These are phyloP conservation scores for Heliconius ethilla DNA, from an alignment of 2,888 invertebrate species.

Conservation along the genomic window DNA sequence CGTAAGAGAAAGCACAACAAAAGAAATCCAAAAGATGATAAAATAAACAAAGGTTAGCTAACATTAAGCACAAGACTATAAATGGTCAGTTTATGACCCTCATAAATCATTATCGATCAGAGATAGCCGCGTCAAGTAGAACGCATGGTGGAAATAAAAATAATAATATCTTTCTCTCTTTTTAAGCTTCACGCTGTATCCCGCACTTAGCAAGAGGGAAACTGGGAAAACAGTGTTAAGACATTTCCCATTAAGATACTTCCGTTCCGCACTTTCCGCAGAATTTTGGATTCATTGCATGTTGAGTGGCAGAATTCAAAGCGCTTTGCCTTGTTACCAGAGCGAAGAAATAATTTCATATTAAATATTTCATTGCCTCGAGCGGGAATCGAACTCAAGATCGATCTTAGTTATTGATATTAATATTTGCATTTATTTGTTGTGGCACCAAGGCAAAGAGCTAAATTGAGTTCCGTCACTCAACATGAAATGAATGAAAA, in stretches of 20 bases:
- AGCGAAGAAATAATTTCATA: no score
- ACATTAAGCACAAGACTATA: slow-evolving; percentile 62
- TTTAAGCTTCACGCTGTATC: neutral
- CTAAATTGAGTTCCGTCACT: neutral
- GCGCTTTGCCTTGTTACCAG: no score
- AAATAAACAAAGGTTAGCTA: slow-evolving; percentile 57
- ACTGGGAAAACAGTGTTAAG: neutral
- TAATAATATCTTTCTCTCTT: neutral
- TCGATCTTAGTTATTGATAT: no score
- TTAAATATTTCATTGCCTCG: no score
- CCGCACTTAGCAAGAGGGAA: neutral
- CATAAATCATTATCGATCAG: slow-evolving; percentile 73
- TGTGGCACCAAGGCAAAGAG: no score
- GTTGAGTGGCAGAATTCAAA: no score
- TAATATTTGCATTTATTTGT: no score
- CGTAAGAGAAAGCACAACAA: slow-evolving; percentile 39
- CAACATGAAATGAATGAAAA: neutral
- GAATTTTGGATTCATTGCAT: no score
- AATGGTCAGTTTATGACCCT: slow-evolving; percentile 69
- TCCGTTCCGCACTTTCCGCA: no score
- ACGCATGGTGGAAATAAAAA: slow-evolving; percentile 20
- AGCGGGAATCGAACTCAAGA: no score
- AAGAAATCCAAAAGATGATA: slow-evolving; percentile 56
- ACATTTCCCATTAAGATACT: no score
- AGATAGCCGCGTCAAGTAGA: slow-evolving; percentile 49